Evolutionary conservation across 2,797 vertebrate species (phyloP).

Genomic region (Lutjanus campechanus): DNA sequence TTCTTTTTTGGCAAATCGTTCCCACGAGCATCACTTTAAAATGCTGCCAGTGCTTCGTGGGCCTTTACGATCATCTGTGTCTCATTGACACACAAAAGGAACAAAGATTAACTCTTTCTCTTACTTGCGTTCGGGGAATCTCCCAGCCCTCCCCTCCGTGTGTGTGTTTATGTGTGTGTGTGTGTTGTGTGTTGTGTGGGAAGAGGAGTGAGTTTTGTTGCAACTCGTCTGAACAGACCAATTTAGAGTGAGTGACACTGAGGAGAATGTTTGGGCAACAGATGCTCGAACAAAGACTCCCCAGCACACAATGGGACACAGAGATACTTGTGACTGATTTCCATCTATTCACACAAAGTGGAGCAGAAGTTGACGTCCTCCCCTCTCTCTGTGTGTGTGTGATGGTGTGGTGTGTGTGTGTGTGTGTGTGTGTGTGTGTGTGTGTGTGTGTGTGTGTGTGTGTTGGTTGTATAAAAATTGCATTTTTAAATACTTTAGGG

Average conservation of each 20-base stretch:
- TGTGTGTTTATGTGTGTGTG: slow-evolving; percentile 35
- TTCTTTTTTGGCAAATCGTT: neutral
- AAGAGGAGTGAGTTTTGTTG: slow-evolving; percentile 63
- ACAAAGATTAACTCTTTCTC: slow-evolving; percentile 69
- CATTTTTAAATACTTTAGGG: neutral
- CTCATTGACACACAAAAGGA: slow-evolving; percentile 58
- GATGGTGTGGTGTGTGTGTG: slow-evolving; percentile 28
- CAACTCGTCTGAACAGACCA: slow-evolving; percentile 68
- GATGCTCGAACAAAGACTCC: slow-evolving; percentile 81
- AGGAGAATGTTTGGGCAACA: slow-evolving; percentile 81
- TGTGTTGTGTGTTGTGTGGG: slow-evolving; percentile 53
- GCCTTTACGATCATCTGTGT: slow-evolving; percentile 62
- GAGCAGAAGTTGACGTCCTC: slow-evolving; percentile 76
- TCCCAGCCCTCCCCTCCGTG: slow-evolving; percentile 39
- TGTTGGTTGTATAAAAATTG: slow-evolving; percentile 2
- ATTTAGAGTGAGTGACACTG: slow-evolving; percentile 72
- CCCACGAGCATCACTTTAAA: slow-evolving; percentile 47
- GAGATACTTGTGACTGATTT: slow-evolving; percentile 81
- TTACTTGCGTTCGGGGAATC: slow-evolving; percentile 39
- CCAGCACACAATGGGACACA: slow-evolving; percentile 65
- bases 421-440: slow-evolving; percentile 19
- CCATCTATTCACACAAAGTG: slow-evolving; percentile 78
- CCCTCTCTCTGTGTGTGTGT: slow-evolving; percentile 41
- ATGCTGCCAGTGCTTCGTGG: slow-evolving; percentile 2
- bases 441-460: slow-evolving; percentile 12